These are phyloP conservation scores for Toxotes jaculatrix DNA, from an alignment of 2,113 vertebrate species.

Conservation along the genomic window DNA sequence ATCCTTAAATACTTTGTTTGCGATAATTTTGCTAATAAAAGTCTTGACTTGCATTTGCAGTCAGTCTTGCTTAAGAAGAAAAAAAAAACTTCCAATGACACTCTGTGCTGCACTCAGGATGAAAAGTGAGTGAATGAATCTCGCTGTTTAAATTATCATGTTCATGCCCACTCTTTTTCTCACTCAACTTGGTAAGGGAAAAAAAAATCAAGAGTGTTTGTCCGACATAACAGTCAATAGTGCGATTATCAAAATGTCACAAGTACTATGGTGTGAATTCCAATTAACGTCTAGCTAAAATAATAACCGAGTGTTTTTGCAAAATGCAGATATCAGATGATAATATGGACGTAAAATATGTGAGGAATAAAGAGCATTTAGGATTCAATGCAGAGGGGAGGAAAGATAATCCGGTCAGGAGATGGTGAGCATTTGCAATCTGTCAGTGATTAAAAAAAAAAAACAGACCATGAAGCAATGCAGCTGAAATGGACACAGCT, in stretches of 20 bases:
- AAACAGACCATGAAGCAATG: background rate
- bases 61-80: conserved; percentile 19
- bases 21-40: background rate
- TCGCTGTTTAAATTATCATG: conserved; percentile 86
- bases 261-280: conserved; percentile 82
- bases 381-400: conserved; percentile 18
- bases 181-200: conserved; percentile 78
- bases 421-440: conserved; percentile 51
- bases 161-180: conserved; percentile 85
- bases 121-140: conserved; percentile 81
- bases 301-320: conserved; percentile 59
- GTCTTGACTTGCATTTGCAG: conserved; percentile 17
- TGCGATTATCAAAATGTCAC: conserved; percentile 85
- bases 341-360: conserved; percentile 33
- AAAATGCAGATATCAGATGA: conserved; percentile 51
- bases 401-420: conserved; percentile 42
- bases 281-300: conserved; percentile 79
- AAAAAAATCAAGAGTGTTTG: conserved; percentile 79
- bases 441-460: conserved; percentile 49
- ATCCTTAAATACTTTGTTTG: background rate
- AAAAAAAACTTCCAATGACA: conserved; percentile 73
- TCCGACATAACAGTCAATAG: conserved; percentile 84
- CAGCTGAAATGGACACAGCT: conserved; percentile 18
- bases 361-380: background rate
- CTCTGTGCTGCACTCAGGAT: conserved; percentile 68